Conservation (phyloP, 2,113 vertebrate genomes). For the Jaculus jaculus region DNA sequence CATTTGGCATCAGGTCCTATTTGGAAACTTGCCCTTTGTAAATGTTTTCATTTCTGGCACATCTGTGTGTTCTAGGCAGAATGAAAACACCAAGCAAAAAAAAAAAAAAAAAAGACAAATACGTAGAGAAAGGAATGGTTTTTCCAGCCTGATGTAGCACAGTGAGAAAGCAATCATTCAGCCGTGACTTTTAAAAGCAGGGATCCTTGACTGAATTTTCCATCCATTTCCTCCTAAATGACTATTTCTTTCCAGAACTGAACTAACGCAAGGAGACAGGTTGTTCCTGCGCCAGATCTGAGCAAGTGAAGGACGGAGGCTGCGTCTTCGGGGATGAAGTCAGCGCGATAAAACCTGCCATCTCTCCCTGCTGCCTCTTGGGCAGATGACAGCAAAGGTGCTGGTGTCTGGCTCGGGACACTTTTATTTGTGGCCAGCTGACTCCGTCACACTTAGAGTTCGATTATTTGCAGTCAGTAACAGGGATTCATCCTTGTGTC, state of each 20-base stretch:
- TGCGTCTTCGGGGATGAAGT: conserved; percentile 27
- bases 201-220: conserved; percentile 65
- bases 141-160: conserved; percentile 58
- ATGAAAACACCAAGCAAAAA: conserved; percentile 70
- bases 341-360: conserved; percentile 26
- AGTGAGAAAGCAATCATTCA: conserved; percentile 75
- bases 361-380: conserved; percentile 34
- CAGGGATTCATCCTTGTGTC: conserved; percentile 89
- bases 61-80: conserved; percentile 55
- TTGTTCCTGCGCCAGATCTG: conserved; percentile 60
- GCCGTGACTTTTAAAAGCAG: conserved; percentile 37
- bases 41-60: conserved; percentile 80
- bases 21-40: conserved; percentile 77
- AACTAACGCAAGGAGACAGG: conserved; percentile 72
- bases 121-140: conserved; percentile 54
- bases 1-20: conserved; percentile 62
- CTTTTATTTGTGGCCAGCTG: background rate
- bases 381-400: background rate
- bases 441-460: background rate
- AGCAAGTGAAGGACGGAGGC: conserved; percentile 22
- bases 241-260: conserved; percentile 66
- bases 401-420: accelerated
- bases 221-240: conserved; percentile 67
- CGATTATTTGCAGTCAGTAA: conserved; percentile 84
- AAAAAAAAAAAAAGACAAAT: conserved; percentile 63